These are phyloP conservation scores for Acheta domesticus DNA, from an alignment of 2,888 invertebrate genomes.

Conservation along the genomic window DNA sequence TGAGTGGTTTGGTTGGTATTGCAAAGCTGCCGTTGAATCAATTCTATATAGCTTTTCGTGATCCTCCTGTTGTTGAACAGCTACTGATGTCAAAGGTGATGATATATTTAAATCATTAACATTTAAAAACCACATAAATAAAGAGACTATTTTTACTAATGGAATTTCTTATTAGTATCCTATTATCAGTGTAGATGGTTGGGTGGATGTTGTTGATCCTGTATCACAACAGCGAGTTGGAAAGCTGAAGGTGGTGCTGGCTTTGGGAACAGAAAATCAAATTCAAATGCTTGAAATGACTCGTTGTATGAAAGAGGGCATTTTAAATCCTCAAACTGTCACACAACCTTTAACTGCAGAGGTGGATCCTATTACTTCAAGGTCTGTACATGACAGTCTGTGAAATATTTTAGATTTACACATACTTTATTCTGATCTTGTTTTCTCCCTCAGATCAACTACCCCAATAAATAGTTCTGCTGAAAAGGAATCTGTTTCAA, in stretches of 20 bases:
- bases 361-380: no score
- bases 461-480: no score
- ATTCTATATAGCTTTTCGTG: conserved; percentile 58
- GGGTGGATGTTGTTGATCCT: not conserved
- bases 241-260: not conserved
- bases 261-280: conserved; percentile 2
- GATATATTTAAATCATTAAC: not conserved
- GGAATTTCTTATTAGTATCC: not conserved
- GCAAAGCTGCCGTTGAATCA: conserved; percentile 58
- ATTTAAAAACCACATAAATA: no score
- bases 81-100: conserved; percentile 54
- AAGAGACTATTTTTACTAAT: no score
- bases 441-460: no score
- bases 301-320: not conserved
- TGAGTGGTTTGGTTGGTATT: conserved; percentile 51
- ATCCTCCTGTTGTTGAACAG: conserved; percentile 54
- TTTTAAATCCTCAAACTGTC: not conserved
- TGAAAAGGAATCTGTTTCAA: no score
- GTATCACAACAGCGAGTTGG: not conserved
- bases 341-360: no score
- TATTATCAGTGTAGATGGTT: not conserved
- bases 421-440: no score
- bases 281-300: conserved; percentile 10
- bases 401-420: no score
- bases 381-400: no score